Percentiles rank a stretch among this genome's conserved stretches.
Conservation (phyloP, 2,113 vertebrate genomes). For the Anas platyrhynchos region DNA sequence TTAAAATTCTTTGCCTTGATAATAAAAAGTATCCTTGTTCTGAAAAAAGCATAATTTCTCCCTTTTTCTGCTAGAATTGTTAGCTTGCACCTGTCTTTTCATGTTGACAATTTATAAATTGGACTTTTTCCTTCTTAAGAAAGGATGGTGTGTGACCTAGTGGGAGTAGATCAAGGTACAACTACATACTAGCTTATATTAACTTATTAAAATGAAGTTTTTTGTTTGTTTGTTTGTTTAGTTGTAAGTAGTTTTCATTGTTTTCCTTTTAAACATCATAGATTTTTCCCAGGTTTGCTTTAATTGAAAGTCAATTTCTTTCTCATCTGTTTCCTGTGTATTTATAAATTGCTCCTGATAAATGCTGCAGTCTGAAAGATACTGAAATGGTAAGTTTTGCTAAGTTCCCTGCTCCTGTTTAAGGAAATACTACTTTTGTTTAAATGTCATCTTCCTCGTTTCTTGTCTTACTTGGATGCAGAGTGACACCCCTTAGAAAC, state of each 20-base stretch:
- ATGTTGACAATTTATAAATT: not conserved
- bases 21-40: not conserved
- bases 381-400: constrained; percentile 76
- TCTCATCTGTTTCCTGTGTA: not conserved
- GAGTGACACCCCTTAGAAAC: not conserved
- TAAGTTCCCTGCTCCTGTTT: not conserved
- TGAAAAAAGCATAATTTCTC: not conserved
- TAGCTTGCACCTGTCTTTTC: not conserved
- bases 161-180: not conserved
- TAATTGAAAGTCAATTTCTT: not conserved
- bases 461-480: not conserved
- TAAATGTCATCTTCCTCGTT: not conserved
- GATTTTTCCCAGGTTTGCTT: not conserved
- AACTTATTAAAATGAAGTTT: not conserved
- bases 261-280: not conserved
- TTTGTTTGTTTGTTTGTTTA: not conserved
- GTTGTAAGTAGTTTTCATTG: not conserved
- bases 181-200: not conserved
- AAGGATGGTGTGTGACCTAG: not conserved
- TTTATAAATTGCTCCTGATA: constrained; percentile 76
- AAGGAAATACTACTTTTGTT: not conserved
- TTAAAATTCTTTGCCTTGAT: not conserved
- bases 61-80: not conserved
- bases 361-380: constrained; percentile 79
- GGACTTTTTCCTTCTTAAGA: not conserved